These are phyloP conservation scores for Mesopsocus fuscifrons DNA, from an alignment of 2,888 invertebrate species.

Conservation along the genomic window DNA sequence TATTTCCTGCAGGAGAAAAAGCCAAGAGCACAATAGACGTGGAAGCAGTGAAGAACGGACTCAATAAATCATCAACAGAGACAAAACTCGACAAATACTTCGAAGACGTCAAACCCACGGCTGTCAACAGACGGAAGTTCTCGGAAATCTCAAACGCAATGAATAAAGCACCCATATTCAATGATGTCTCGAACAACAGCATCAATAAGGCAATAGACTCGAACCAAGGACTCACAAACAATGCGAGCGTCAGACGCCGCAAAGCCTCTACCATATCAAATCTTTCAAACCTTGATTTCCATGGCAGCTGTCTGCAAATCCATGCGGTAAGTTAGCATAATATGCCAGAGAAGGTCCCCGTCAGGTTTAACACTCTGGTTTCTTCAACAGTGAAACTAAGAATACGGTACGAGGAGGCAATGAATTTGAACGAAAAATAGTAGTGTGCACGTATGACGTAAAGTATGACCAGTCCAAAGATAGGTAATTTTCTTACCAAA, in stretches of 20 bases:
- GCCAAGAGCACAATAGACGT: too few species aligned
- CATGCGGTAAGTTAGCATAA: conserved; percentile 16
- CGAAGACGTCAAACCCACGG: not conserved
- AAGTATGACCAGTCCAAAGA: too few species aligned
- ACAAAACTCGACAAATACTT: conserved; percentile 7
- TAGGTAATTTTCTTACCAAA: too few species aligned
- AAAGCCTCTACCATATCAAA: conserved; percentile 11
- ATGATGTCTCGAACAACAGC: not conserved
- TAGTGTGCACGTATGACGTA: too few species aligned
- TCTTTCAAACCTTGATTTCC: conserved; percentile 18
- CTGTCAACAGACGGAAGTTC: not conserved
- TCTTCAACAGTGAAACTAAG: too few species aligned
- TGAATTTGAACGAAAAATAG: too few species aligned
- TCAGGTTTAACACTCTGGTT: too few species aligned
- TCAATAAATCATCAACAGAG: conserved; percentile 7
- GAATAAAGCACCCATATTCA: not conserved
- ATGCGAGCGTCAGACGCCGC: not conserved
- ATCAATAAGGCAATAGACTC: not conserved
- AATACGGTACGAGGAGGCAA: too few species aligned
- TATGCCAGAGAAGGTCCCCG: too few species aligned
- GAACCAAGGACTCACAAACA: not conserved
- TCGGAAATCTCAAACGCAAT: not conserved
- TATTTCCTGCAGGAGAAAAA: too few species aligned
- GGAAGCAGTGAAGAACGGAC: not conserved
- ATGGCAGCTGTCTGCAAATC: conserved; percentile 19